These are phyloP conservation scores for mouse (Mus musculus) DNA, from an alignment of 2,113 vertebrate genomes.

Conservation along the genomic window DNA sequence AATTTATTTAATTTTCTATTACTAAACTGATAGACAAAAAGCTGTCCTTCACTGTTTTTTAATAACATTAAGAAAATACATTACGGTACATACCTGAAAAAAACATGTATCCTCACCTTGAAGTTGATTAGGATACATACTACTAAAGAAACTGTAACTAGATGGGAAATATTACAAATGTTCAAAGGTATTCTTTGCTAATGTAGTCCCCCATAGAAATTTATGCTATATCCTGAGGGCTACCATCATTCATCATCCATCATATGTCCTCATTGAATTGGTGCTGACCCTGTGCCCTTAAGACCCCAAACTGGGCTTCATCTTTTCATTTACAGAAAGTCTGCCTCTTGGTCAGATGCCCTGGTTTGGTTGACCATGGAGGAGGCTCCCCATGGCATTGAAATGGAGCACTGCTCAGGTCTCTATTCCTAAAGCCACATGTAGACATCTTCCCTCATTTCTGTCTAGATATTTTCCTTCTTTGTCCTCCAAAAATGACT, in stretches of 20 bases:
- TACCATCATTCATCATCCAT: background rate
- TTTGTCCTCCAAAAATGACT: background rate
- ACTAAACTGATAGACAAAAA: background rate
- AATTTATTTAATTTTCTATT: background rate
- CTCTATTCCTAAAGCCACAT: background rate
- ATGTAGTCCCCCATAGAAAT: background rate
- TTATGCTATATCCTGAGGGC: background rate
- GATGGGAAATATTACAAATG: background rate
- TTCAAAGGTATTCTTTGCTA: background rate
- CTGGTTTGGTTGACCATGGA: background rate
- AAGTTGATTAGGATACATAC: background rate
- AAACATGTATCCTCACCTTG: background rate
- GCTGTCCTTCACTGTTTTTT: background rate
- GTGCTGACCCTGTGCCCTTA: background rate
- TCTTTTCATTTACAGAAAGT: background rate
- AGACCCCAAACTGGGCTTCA: background rate
- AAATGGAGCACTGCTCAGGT: background rate
- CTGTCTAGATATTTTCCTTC: background rate
- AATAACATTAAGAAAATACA: background rate
- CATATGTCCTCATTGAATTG: background rate
- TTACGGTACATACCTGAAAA: background rate
- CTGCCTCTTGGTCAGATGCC: background rate
- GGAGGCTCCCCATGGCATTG: too few species aligned
- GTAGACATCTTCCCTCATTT: background rate
- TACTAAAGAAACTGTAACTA: background rate